Percentiles rank a stretch among this genome's conserved stretches.
These are phyloP conservation scores for Choloepus hoffmanni DNA, from an alignment of 2,113 vertebrate species.

Conservation along the genomic window DNA sequence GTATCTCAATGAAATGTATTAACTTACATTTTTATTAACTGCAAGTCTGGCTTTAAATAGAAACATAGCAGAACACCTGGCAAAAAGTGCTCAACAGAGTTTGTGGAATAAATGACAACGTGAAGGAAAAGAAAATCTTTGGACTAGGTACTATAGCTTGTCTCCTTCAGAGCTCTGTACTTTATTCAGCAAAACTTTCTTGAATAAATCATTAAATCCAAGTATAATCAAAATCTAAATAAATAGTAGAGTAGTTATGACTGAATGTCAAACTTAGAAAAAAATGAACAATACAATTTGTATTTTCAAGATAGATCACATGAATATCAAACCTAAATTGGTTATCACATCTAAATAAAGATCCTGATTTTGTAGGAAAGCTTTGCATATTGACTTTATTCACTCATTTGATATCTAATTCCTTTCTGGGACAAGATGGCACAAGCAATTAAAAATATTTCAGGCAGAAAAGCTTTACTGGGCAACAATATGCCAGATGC, in stretches of 20 bases:
- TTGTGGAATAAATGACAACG: not conserved
- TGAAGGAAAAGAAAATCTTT: not conserved
- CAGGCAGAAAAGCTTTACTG: slow-evolving; percentile 20
- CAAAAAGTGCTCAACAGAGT: no score
- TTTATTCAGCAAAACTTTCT: not conserved
- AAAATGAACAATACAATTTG: not conserved
- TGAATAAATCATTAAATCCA: slow-evolving; percentile 10
- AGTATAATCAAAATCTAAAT: not conserved
- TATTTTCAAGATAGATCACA: slow-evolving; percentile 16
- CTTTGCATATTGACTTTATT: slow-evolving; percentile 27
- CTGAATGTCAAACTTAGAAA: not conserved
- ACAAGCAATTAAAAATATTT: slow-evolving; percentile 21
- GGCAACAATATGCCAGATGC: not conserved
- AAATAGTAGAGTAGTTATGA: not conserved
- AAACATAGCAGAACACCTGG: no score
- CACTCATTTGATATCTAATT: slow-evolving; percentile 21
- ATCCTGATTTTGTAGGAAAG: not conserved
- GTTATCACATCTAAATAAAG: not conserved
- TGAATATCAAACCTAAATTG: not conserved
- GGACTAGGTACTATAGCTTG: not conserved
- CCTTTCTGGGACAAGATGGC: not conserved
- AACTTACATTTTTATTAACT: not conserved
- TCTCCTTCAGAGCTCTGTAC: not conserved
- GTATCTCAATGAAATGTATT: not conserved
- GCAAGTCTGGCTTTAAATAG: not conserved